Conservation (phyloP, 2,113 vertebrate genomes). For the Sakesphorus luctuosus region DNA sequence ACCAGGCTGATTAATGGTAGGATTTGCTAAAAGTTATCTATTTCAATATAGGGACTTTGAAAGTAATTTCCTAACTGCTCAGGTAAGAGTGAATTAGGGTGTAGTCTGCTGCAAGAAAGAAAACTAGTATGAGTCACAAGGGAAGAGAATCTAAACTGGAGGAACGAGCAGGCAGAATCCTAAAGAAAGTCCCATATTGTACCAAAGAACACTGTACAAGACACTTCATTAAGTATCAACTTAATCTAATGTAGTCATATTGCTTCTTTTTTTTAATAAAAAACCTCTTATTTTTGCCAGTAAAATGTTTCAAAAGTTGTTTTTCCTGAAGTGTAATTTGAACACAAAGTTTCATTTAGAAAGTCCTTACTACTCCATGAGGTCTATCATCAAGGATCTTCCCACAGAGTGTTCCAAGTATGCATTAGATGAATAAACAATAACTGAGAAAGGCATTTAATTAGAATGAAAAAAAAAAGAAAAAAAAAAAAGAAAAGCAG, state of each 20-base stretch:
- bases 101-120: not conserved
- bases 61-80: not conserved
- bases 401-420: not conserved
- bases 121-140: not conserved
- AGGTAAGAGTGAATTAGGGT: not conserved
- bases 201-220: not conserved
- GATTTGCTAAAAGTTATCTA: not conserved
- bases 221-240: not conserved
- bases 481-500: fast-evolving
- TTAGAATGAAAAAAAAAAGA: not conserved
- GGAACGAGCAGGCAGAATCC: not conserved
- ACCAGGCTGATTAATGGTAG: not conserved
- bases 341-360: not conserved
- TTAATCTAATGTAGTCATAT: not conserved
- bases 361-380: not conserved
- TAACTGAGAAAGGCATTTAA: not conserved
- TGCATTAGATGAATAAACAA: not conserved
- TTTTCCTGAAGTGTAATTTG: not conserved
- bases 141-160: not conserved
- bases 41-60: not conserved
- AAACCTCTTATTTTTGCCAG: not conserved
- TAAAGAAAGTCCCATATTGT: not conserved
- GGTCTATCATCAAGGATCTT: not conserved
- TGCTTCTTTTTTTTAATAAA: not conserved
- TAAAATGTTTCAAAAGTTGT: not conserved